Evolutionary conservation across 2,797 vertebrate species (phyloP).

Genomic region (Alfaro cultratus): DNA sequence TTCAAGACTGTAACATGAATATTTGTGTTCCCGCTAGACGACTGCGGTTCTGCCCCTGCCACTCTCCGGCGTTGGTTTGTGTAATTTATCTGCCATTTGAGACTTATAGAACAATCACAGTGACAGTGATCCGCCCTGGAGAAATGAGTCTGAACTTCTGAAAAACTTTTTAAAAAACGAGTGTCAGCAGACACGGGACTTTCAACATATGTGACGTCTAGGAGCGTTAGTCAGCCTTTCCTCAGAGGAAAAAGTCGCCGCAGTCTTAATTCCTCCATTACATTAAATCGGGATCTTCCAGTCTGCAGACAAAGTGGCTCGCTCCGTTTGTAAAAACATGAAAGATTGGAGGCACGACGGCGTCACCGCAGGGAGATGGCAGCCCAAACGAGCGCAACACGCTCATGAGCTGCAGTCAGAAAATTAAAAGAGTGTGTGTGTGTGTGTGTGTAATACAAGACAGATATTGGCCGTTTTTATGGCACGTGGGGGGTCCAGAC

Average conservation of each 20-base stretch:
- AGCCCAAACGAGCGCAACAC: conserved; percentile 70
- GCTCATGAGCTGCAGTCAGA: conserved; percentile 63
- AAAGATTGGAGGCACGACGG: conserved; percentile 79
- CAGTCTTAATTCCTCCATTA: conserved; percentile 68
- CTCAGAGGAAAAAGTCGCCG: conserved; percentile 63
- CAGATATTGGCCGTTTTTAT: conserved; percentile 76
- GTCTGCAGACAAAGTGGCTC: conserved; percentile 78
- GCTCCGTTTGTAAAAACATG: conserved; percentile 79
- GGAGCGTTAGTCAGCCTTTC: conserved; percentile 73
- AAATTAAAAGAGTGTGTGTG: conserved; percentile 77
- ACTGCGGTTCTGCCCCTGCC: conserved; percentile 12
- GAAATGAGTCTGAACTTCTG: conserved; percentile 36
- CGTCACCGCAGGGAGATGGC: conserved; percentile 84
- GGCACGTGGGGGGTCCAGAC: conserved; percentile 75
- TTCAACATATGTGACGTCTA: conserved; percentile 67
- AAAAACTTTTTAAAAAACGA: conserved; percentile 15
- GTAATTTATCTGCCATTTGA: conserved; percentile 21
- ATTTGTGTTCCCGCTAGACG: not conserved
- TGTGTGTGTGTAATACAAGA: conserved; percentile 73
- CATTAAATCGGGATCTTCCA: conserved; percentile 72
- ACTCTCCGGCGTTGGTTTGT: not conserved
- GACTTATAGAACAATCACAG: conserved; percentile 17
- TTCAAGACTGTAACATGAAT: not conserved
- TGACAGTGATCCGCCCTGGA: conserved; percentile 16
- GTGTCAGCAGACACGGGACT: conserved; percentile 37